Conservation (phyloP, 2,113 vertebrate genomes). For the Tenrec ecaudatus region DNA sequence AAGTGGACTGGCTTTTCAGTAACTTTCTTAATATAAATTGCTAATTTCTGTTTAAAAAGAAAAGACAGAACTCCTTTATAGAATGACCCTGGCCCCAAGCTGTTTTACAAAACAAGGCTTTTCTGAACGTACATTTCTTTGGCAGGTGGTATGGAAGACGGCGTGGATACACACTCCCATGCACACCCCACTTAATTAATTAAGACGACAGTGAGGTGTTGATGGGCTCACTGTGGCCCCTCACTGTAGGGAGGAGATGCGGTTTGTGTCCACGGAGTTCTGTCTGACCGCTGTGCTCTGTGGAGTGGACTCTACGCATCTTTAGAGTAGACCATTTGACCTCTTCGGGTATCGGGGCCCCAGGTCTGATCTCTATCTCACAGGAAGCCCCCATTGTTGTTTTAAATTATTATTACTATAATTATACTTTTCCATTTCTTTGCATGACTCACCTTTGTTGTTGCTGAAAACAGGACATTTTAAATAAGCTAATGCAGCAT, state of each 20-base stretch:
- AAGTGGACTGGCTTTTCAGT: conserved; percentile 65
- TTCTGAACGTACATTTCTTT: conserved; percentile 47
- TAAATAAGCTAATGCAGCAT: neutral
- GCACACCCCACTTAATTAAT: neutral
- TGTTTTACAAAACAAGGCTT: conserved; percentile 70
- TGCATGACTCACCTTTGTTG: neutral
- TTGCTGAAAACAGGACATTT: neutral
- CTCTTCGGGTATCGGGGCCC: neutral
- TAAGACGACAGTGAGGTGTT: neutral
- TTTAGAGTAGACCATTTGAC: neutral
- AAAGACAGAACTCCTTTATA: conserved; percentile 57
- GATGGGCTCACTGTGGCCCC: neutral
- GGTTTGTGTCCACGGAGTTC: neutral
- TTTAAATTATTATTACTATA: neutral
- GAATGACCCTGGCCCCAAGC: conserved; percentile 61
- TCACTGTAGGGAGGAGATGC: neutral
- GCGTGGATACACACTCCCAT: neutral
- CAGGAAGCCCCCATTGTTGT: neutral
- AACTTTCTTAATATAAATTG: conserved; percentile 75
- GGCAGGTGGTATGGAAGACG: conserved; percentile 12
- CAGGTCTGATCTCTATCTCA: neutral
- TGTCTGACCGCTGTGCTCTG: neutral
- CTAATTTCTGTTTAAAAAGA: conserved; percentile 75
- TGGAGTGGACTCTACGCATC: neutral
- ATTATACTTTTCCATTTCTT: neutral